phyloP scores from a whole-genome alignment of 35 echinoderm and acorn worm species.

The Anneissia japonica region DNA sequence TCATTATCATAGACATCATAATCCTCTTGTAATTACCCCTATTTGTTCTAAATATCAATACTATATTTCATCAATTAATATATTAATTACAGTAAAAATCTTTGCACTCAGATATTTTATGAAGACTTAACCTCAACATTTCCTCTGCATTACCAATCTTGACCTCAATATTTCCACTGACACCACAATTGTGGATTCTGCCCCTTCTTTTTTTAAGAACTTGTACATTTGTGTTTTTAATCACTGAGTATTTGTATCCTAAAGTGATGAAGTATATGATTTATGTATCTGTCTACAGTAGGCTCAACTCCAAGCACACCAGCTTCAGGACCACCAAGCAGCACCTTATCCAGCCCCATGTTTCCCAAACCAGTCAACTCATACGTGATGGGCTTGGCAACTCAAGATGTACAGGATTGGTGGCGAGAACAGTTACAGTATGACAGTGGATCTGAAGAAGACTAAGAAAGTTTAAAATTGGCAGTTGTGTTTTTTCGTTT shows the following conservation, averaged over 20 bases:
- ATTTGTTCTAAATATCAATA: no score
- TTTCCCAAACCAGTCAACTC: conserved; percentile 60
- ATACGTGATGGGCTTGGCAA: conserved; percentile 32
- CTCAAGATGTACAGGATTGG: conserved; percentile 88
- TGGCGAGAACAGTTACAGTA: conserved; percentile 94
- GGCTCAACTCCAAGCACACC: conserved; percentile 62
- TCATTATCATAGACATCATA: no score
- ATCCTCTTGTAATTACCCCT: no score
- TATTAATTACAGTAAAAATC: neutral
- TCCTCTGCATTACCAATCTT: neutral
- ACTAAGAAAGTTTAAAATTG: conserved; percentile 20
- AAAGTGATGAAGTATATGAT: neutral
- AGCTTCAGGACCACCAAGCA: conserved; percentile 54
- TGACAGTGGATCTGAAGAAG: conserved; percentile 84
- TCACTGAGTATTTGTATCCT: no score
- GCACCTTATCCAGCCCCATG: conserved; percentile 44
- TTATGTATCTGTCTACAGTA: conserved; percentile 12
- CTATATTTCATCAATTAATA: no score
- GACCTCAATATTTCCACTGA: neutral
- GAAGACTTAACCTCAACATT: no score
- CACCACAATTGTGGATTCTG: neutral
- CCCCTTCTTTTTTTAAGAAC: neutral
- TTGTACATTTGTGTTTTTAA: no score
- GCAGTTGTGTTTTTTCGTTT: no score
- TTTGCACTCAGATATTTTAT: neutral